Conservation (phyloP, 2,888 invertebrate genomes). For the Amblyjoppa proteus region DNA sequence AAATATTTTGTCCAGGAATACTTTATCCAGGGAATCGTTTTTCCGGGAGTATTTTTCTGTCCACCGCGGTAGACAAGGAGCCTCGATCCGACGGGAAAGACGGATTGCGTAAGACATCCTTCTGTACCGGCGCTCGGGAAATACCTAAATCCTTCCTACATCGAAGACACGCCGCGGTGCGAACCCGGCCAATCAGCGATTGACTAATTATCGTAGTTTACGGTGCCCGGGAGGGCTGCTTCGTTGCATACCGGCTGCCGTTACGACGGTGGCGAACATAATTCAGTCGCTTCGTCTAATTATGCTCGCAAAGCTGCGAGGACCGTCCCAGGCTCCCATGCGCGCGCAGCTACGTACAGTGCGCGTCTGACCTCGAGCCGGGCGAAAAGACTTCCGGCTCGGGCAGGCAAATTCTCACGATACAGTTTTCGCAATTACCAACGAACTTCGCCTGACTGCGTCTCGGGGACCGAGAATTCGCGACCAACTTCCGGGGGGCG, state of each 20-base stretch:
- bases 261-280: constrained; percentile 58
- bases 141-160: constrained; percentile 19
- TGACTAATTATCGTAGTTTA: constrained; percentile 72
- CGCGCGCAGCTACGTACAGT: constrained; percentile 6
- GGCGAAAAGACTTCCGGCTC: constrained; percentile 57
- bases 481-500: background rate
- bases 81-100: no score
- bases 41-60: no score
- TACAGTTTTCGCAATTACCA: constrained; percentile 57
- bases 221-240: constrained; percentile 9
- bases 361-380: constrained; percentile 19
- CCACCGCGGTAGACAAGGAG: no score
- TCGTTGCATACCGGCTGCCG: constrained; percentile 34
- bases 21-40: no score
- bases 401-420: constrained; percentile 61
- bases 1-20: no score
- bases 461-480: background rate
- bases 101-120: background rate
- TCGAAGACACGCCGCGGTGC: constrained; percentile 66
- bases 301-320: constrained; percentile 60
- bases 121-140: constrained; percentile 3
- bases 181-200: constrained; percentile 78
- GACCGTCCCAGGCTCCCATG: constrained; percentile 42
- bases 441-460: constrained; percentile 21
- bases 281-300: constrained; percentile 57